A percentile compares a stretch with the other conserved stretches of the same genome.
phyloP scores from a whole-genome alignment of 2,113 vertebrate genomes.

The Ceyx melanurus region DNA sequence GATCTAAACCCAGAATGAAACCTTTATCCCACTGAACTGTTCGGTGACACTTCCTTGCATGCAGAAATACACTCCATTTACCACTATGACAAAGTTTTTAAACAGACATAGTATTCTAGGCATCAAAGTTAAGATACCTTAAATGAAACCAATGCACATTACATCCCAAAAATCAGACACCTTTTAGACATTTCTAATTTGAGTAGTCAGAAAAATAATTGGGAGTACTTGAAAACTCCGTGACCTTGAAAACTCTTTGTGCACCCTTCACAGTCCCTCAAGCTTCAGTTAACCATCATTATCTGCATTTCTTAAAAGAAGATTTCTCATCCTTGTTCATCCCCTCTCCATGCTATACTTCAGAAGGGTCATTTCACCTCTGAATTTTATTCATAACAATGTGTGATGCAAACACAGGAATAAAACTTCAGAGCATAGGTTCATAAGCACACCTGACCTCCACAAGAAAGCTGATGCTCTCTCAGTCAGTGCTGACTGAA shows the following conservation, averaged over 20 bases:
- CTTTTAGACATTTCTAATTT: neutral
- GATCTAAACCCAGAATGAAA: neutral
- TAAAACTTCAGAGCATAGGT: constrained; percentile 8
- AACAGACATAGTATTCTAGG: neutral
- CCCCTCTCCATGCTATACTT: neutral
- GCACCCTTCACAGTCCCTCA: neutral
- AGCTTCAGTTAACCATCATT: constrained; percentile 12
- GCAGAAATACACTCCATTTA: neutral
- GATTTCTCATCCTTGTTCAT: neutral
- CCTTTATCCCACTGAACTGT: neutral
- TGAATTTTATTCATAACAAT: neutral
- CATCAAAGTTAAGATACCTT: neutral
- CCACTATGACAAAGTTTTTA: neutral
- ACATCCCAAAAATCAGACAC: neutral
- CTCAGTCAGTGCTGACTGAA: neutral
- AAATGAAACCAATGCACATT: neutral
- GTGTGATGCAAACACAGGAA: neutral
- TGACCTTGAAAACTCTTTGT: neutral
- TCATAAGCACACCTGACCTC: neutral
- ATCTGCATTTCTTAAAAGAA: constrained; percentile 35
- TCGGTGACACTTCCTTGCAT: neutral
- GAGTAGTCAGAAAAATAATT: constrained; percentile 29
- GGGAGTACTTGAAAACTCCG: neutral
- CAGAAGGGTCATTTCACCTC: neutral
- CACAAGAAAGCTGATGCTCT: neutral